phyloP scores from a whole-genome alignment of 2,888 invertebrate genomes.

The Dugesia japonica region DNA sequence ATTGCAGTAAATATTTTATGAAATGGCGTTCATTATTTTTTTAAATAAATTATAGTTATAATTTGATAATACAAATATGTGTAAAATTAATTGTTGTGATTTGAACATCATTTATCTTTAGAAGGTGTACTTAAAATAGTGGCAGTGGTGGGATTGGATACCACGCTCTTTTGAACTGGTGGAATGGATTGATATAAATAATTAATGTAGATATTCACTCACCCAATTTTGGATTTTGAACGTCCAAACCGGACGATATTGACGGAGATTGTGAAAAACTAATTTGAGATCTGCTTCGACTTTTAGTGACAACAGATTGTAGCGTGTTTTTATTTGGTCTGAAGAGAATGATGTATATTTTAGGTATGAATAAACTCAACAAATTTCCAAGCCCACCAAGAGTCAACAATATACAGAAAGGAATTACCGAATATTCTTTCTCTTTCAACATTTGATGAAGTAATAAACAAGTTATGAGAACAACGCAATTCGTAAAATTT shows the following conservation, averaged over 20 bases:
- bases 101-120: too few species aligned
- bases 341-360: constrained; percentile 51
- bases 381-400: constrained; percentile 39
- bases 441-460: neutral
- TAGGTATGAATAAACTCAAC: constrained; percentile 39
- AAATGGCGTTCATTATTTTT: too few species aligned
- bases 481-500: constrained; percentile 34
- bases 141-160: too few species aligned
- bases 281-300: neutral
- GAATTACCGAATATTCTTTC: neutral
- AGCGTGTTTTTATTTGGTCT: constrained; percentile 54
- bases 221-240: neutral
- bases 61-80: too few species aligned
- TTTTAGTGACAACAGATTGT: constrained; percentile 51
- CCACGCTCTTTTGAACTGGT: too few species aligned
- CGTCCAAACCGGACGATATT: neutral
- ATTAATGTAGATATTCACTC: neutral
- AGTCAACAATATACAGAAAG: constrained; percentile 37
- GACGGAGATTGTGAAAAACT: neutral
- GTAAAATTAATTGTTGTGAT: too few species aligned
- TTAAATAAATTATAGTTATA: too few species aligned
- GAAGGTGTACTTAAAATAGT: too few species aligned
- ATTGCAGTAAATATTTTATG: too few species aligned
- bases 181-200: too few species aligned
- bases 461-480: constrained; percentile 12